Evolutionary conservation across 1,140 invertebrate species (phyloP).

Genomic region (Oedothorax gibbosus): DNA sequence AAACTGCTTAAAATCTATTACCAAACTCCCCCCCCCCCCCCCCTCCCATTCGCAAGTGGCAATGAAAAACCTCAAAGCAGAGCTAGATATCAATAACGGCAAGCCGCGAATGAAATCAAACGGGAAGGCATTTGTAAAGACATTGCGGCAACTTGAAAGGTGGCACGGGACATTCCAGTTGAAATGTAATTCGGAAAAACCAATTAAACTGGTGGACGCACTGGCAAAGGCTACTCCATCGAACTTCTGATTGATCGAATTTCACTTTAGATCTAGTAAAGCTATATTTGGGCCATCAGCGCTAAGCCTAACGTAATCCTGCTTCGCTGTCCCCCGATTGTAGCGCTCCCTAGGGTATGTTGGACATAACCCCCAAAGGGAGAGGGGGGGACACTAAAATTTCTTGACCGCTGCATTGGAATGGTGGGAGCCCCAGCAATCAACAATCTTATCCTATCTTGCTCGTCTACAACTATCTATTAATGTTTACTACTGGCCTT

Average conservation of each 20-base stretch:
- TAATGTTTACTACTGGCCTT: constrained; percentile 55
- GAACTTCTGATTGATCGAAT: constrained; percentile 59
- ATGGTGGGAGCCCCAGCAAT: constrained; percentile 41
- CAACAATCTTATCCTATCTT: constrained; percentile 50
- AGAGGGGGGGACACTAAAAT: constrained; percentile 48
- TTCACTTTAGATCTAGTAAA: constrained; percentile 60
- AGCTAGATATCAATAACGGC: constrained; percentile 36
- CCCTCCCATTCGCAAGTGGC: too few species aligned
- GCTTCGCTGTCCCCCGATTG: constrained; percentile 53
- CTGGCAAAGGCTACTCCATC: constrained; percentile 49
- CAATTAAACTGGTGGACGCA: constrained; percentile 55
- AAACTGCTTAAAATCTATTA: too few species aligned
- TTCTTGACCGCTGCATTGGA: constrained; percentile 41
- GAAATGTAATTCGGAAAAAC: constrained; percentile 58
- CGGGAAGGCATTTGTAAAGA: constrained; percentile 41
- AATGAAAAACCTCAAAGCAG: background rate
- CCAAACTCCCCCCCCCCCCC: too few species aligned
- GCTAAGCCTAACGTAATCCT: constrained; percentile 58
- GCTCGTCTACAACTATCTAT: constrained; percentile 58
- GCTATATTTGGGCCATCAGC: constrained; percentile 60
- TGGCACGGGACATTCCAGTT: constrained; percentile 38
- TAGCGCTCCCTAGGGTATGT: constrained; percentile 53
- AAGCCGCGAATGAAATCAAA: constrained; percentile 36
- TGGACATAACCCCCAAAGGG: constrained; percentile 55
- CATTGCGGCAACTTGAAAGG: constrained; percentile 34